These are phyloP conservation scores for Remorina albescens DNA, from an alignment of 2,797 vertebrate species.

Conservation along the genomic window DNA sequence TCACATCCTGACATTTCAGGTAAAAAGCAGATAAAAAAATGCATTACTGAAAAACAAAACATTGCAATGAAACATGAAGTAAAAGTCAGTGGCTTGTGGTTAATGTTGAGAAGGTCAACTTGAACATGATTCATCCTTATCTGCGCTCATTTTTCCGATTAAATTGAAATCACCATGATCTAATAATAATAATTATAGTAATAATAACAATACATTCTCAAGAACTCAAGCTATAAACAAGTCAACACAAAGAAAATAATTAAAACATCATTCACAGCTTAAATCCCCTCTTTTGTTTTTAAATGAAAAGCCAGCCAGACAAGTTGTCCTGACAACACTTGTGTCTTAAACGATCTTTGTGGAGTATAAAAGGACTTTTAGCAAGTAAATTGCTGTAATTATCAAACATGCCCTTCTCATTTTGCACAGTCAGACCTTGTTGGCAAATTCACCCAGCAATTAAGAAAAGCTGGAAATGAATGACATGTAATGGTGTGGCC, in stretches of 20 bases:
- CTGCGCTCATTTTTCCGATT: no score
- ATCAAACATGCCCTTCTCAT: conserved; percentile 66
- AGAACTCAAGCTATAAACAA: background rate
- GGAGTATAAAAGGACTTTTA: conserved; percentile 60
- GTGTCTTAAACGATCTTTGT: conserved; percentile 52
- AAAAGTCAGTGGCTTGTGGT: conserved; percentile 2
- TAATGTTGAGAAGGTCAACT: background rate
- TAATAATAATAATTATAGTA: background rate
- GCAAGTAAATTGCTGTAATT: conserved; percentile 71
- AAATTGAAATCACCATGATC: conserved; percentile 7
- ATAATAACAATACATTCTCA: background rate
- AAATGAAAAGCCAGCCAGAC: conserved; percentile 29
- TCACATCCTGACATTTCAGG: conserved; percentile 13
- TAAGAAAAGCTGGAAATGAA: conserved; percentile 59
- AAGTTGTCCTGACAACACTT: conserved; percentile 43
- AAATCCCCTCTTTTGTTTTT: conserved; percentile 40
- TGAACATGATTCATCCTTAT: no score
- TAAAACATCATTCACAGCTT: conserved; percentile 13
- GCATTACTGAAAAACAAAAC: background rate
- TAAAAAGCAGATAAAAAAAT: conserved; percentile 4
- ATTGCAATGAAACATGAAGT: background rate
- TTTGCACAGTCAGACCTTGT: conserved; percentile 65
- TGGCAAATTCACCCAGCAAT: conserved; percentile 65
- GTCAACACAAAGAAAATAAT: conserved; percentile 15
- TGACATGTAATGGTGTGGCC: conserved; percentile 59